Base-by-base conservation (phyloP, 2,113 vertebrate genomes). In the Coptodon rendalli region DNA sequence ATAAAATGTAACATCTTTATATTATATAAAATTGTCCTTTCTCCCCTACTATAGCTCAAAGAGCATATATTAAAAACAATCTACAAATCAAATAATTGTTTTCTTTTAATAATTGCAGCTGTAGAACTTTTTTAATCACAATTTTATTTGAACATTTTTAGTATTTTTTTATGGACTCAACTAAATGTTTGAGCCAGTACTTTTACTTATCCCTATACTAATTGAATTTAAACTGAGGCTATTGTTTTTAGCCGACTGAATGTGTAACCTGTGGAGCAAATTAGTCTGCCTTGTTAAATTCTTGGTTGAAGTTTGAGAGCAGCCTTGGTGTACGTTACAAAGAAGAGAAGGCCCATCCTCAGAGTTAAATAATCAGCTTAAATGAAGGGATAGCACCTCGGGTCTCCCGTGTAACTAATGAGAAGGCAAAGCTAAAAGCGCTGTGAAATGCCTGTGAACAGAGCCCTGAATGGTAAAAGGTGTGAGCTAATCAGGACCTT, bases 401-500 rank as follows among this genome's bases (percentile, higher is more conserved):
- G 90, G 85, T 90, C 84, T 82, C 68, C 50, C 48, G 82, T 91
- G 86, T 85, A 88, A 80, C 89, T 90, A 91, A 92, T 91, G 87
- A 93, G 59, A 87, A 87, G 81, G 84, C 84, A 81, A 85, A 61
- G 80, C 56, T 68, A 81, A 87, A 90, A 79, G 57, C 9, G 9
- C 48, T 83, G 81, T 76, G 34, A 93, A 90, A 91, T 68, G 81
- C 50, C 53, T 80, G 83, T 43, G 83, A 91, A 91, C 78, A 81
- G 29, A 83, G 87, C 85, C 84, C 43, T 17, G 88, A 93, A 82
- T 81, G 87, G 79, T 93, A 88, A 89, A 89, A 90, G 84, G 87
- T 91, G 89, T 87, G 85, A 93, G 91, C 92, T 94, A 95, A 96
- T 96, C 94, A 92, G 83, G 80, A 45, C 36, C 80, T 89, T 83